Conservation (phyloP, 2,113 vertebrate genomes). For the Willisornis vidua region DNA sequence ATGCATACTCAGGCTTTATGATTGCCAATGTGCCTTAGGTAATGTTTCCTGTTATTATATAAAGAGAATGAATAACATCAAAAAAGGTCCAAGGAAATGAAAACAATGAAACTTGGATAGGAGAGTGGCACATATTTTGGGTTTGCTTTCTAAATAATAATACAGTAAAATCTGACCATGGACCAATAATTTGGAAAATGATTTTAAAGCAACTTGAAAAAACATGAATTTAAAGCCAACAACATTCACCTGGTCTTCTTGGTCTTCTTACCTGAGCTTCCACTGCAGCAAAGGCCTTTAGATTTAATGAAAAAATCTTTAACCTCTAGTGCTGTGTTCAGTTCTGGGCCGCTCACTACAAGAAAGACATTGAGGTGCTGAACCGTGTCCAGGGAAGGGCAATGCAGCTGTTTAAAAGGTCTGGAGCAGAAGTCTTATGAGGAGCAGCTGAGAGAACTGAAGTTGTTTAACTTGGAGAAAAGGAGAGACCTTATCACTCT, state of each 20-base stretch:
- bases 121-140: fast-evolving
- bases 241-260: not conserved
- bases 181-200: not conserved
- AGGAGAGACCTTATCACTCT: not conserved
- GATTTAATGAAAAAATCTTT: not conserved
- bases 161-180: not conserved
- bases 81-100: not conserved
- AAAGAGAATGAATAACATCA: not conserved
- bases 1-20: not conserved
- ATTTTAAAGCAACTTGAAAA: not conserved
- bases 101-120: not conserved
- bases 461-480: not conserved
- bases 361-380: not conserved
- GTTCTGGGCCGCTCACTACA: not conserved
- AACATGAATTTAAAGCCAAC: not conserved
- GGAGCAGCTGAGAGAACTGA: not conserved
- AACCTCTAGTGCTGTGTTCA: not conserved
- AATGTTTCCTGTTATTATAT: not conserved
- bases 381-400: not conserved
- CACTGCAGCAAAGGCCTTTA: not conserved
- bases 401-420: not conserved
- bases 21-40: not conserved
- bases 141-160: not conserved
- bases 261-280: not conserved
- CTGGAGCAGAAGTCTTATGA: not conserved